These are phyloP conservation scores for Ophioninae sp. DNA, from an alignment of 2,888 invertebrate species.

Conservation along the genomic window DNA sequence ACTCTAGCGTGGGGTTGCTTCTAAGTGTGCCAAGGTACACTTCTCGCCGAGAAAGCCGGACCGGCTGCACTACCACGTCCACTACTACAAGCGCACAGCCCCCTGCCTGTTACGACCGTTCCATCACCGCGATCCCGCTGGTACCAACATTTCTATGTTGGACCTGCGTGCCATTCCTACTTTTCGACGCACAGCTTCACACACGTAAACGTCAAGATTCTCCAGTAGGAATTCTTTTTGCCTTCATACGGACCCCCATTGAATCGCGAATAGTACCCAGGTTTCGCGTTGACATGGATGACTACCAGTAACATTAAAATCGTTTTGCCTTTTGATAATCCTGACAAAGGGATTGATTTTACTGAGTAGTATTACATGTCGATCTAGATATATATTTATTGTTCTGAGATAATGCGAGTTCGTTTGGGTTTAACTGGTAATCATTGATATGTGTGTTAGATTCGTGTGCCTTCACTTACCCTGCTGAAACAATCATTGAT, in stretches of 20 bases:
- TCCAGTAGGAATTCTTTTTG: background rate
- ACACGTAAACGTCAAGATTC: constrained; percentile 14
- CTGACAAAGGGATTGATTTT: too few relatives aligned
- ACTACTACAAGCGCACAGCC: constrained; percentile 58
- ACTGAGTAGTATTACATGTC: too few relatives aligned
- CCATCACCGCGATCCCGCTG: constrained; percentile 6
- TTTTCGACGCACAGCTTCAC: constrained; percentile 5
- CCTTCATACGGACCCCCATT: too few relatives aligned
- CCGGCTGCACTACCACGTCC: constrained; percentile 75
- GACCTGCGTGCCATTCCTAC: background rate
- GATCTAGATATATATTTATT: too few relatives aligned
- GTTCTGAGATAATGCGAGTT: too few relatives aligned
- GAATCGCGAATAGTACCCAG: too few relatives aligned
- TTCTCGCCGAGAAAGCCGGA: constrained; percentile 81
- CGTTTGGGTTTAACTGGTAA: too few relatives aligned
- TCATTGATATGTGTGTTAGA: too few relatives aligned
- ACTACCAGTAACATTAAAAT: too few relatives aligned
- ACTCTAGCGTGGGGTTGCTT: constrained; percentile 66
- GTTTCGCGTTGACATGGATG: background rate
- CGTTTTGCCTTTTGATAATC: too few relatives aligned
- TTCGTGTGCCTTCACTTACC: too few relatives aligned
- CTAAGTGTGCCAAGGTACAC: constrained; percentile 81
- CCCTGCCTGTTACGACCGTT: constrained; percentile 45
- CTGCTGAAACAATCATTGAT: too few relatives aligned
- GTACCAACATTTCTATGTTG: constrained; percentile 4